Evolutionary conservation across 2,888 invertebrate genomes (phyloP), one percentile per base, ranked within the genome.

Genomic region (Phortica magna): DNA sequence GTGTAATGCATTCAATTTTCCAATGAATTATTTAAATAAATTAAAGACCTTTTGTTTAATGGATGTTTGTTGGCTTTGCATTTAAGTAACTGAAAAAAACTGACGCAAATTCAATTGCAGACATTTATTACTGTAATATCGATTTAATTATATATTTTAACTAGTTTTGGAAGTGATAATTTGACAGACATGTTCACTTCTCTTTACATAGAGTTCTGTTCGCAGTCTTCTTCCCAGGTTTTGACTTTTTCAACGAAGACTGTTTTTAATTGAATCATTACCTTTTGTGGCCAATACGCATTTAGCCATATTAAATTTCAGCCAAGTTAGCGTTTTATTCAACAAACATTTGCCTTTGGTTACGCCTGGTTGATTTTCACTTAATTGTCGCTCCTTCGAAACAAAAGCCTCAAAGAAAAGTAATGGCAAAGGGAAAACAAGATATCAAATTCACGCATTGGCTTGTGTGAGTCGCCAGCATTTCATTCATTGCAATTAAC

Each of bases 401-500:
- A 61, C 61, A 22, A 22, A 61, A 61, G 61, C 17, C 22, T 12
- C 41, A 31, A 31, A 31, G 70, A 7, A 39, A 42, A 55, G 55
- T 31, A 9, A 22, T 4, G 31, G 31, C 31, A 31, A 31, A 31
- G 31, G 31, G 31, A 31, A 31, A 31, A 31, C 31, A 71, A 55
- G 73, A 78, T 74, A 74, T 81, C 78, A 59, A 72, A 61, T 81
- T 75, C 76, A 71, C 22, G 0, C 31, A 31, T n/a, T 71, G 9
- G 19, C 48, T 70, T 70, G 70, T 71, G 14, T 55, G 31, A 55
- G 31, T 22, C 19, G 61, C 22, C 22, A 19, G 31, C 70, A 73
- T 64, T 42, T 48, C 73, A 57, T 59, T 59, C 7, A 78, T 76
- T 75, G 79, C 81, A 83, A 78, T 81, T 80, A 82, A 82, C 83